Conservation (phyloP, 2,113 vertebrate genomes). For the Myrmecophaga tridactyla region DNA sequence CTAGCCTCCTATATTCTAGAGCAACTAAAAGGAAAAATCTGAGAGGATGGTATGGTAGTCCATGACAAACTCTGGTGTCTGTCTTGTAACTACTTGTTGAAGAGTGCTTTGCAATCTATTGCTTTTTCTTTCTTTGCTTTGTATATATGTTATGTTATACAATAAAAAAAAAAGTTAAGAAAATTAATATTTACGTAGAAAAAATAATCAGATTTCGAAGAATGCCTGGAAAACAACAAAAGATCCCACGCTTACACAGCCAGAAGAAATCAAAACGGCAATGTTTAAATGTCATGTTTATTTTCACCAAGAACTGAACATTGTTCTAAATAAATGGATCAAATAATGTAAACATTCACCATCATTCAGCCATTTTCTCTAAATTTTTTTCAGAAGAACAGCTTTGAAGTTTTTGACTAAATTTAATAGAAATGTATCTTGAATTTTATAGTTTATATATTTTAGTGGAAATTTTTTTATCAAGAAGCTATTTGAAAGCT, state of each 20-base stretch:
- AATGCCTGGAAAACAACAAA: neutral
- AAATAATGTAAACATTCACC: neutral
- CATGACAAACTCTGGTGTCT: too few species aligned
- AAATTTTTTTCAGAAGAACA: neutral
- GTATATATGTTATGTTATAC: too few species aligned
- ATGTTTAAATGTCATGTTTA: neutral
- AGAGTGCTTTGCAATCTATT: too few species aligned
- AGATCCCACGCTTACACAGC: neutral
- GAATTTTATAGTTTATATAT: neutral
- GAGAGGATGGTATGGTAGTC: too few species aligned
- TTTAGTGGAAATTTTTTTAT: neutral
- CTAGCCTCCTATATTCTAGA: too few species aligned
- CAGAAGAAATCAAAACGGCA: neutral
- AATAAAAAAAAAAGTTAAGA: too few species aligned
- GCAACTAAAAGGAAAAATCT: too few species aligned
- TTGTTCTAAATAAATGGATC: neutral
- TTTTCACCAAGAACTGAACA: neutral
- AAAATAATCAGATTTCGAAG: neutral
- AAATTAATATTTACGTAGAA: neutral
- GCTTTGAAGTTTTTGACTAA: neutral
- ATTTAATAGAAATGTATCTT: conserved; percentile 2
- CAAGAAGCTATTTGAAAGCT: neutral
- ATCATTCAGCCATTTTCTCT: neutral
- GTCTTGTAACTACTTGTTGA: too few species aligned
- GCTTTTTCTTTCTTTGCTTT: too few species aligned